Base-by-base conservation (phyloP, 2,888 invertebrate species). In the Drosophila testacea region DNA sequence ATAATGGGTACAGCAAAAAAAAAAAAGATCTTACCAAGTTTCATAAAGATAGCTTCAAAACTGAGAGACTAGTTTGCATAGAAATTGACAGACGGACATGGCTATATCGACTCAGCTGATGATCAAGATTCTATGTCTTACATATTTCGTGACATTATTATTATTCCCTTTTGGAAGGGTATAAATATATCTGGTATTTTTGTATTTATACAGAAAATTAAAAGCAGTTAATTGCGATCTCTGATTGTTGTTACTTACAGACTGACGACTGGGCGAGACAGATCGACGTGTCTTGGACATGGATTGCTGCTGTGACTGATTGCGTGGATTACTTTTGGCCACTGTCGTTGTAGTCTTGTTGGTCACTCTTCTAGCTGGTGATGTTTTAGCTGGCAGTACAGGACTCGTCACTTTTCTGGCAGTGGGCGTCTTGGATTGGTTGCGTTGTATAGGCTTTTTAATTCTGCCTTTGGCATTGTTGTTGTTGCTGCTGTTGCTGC, bases 181-280 rank as follows among this genome's bases (percentile, higher is more conserved):
- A 22, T 22, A 22, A 22, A 22, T 22, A 22, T 22, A 22, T 22
- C 22, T 22, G 22, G 22, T 22, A 22, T 22, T 22, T 22, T 22
- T 0, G 22, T 22, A 22, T 22, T 22, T 22, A 22, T 22, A 3
- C 22, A 22, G 22, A 22, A 3, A 22, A 22, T 22, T 22, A 22
- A 22, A 22, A 22, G 22, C 22, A 22, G 22, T 22, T 22, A 22
- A 22, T 22, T 22, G 22, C 22, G 22, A 3, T 22, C 22, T 22
- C 22, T 22, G 22, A 3, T 7, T 22, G 22, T 22, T 11, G 7
- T 1, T 48, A 69, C 78, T 79, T 68, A 79, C 79, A 38, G 67
- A 65, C 55, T 56, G 60, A 0, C 79, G 77, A 44, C 50, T 68
- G n/a, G 79, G 73, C 5, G 77, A 70, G 27, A 44, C 60, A 11